Evolutionary conservation across 2,797 vertebrate species (phyloP).

Genomic region (Borostomias antarcticus): DNA sequence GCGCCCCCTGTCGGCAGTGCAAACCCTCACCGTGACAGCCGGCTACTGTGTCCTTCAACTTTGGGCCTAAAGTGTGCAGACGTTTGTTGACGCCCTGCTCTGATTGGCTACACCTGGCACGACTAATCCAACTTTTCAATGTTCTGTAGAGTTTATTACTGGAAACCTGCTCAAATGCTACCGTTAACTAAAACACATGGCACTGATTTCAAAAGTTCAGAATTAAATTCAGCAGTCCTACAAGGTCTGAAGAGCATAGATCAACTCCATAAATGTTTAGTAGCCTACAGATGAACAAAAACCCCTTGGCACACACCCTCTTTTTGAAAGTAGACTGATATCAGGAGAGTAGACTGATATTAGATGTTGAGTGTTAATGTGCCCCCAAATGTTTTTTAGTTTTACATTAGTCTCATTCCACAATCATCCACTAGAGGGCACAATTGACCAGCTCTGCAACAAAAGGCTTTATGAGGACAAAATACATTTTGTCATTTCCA

Average conservation of each 20-base stretch:
- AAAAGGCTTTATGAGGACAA: background rate
- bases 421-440: slow-evolving; percentile 6
- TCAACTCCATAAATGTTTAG: background rate
- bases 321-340: background rate
- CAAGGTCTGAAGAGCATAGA: background rate
- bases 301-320: background rate
- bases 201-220: background rate
- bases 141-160: background rate
- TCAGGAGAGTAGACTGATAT: background rate
- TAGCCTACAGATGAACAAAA: background rate
- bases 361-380: too few species aligned
- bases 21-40: background rate
- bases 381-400: too few species aligned
- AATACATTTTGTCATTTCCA: background rate
- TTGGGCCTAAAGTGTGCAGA: background rate
- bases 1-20: slow-evolving; percentile 25
- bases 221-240: slow-evolving; percentile 1
- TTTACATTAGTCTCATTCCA: too few species aligned
- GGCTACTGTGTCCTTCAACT: background rate
- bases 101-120: background rate
- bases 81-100: background rate
- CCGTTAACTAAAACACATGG: background rate
- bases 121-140: background rate
- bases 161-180: background rate
- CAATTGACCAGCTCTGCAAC: background rate